These are phyloP conservation scores for Podiceps cristatus DNA, from an alignment of 2,113 vertebrate species.

Conservation along the genomic window DNA sequence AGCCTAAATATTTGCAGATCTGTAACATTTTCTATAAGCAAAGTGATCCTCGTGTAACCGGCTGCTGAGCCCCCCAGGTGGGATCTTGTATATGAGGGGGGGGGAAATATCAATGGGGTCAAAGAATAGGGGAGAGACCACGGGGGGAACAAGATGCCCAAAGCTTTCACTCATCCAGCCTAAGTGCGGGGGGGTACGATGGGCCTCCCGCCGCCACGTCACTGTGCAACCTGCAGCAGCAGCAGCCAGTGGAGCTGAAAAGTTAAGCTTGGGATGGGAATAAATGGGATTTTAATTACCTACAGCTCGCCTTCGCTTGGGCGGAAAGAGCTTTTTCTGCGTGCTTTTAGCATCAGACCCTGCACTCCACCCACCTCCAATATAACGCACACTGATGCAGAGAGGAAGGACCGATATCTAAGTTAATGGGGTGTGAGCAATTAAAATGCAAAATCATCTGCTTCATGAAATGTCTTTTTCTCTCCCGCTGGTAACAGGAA, in stretches of 20 bases:
- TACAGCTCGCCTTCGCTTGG: background rate
- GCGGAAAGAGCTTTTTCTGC: background rate
- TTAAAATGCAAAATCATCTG: constrained; percentile 14
- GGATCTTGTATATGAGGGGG: rapidly evolving
- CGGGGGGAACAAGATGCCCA: rapidly evolving
- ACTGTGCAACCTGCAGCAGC: background rate
- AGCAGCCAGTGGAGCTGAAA: background rate
- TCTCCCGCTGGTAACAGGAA: background rate
- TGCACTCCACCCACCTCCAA: rapidly evolving
- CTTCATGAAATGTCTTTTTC: background rate
- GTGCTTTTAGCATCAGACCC: background rate
- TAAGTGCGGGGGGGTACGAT: rapidly evolving
- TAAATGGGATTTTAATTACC: background rate
- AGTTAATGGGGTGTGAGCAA: background rate
- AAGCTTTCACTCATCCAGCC: background rate
- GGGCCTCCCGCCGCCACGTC: rapidly evolving
- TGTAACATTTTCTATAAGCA: background rate
- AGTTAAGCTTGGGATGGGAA: background rate
- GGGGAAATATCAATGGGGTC: background rate
- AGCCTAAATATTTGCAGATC: background rate
- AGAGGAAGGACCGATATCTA: background rate
- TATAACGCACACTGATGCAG: background rate
- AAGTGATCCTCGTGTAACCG: background rate
- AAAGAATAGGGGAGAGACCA: background rate
- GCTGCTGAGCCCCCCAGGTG: background rate